Evolutionary conservation across 2,113 vertebrate genomes (phyloP).

Genomic region (Sinosuthora webbiana): DNA sequence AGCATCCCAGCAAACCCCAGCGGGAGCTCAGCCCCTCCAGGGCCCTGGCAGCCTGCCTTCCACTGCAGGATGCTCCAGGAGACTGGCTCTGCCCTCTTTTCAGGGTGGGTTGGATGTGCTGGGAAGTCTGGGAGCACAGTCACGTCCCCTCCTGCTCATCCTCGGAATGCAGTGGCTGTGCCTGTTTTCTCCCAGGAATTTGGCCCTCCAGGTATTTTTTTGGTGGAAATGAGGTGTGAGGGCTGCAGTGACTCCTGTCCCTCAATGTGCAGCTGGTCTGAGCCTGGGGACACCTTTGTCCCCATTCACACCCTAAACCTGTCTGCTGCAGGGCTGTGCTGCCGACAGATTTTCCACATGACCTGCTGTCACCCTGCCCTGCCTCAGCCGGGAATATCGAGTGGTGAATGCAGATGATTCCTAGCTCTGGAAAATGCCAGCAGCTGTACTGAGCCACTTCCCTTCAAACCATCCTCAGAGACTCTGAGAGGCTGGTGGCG

Average conservation of each 20-base stretch:
- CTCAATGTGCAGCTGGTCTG: neutral
- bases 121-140: neutral
- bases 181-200: neutral
- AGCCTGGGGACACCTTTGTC: neutral
- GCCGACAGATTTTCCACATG: rapidly evolving
- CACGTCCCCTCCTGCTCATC: rapidly evolving
- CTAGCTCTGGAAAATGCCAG: neutral
- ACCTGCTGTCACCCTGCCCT: neutral
- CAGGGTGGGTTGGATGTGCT: neutral
- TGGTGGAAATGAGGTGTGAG: neutral
- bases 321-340: neutral
- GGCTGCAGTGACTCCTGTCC: neutral
- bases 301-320: neutral
- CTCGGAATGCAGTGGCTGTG: neutral
- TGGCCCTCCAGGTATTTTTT: neutral
- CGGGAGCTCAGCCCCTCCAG: rapidly evolving
- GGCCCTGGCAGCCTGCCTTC: neutral
- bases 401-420: rapidly evolving
- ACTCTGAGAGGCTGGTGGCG: rapidly evolving
- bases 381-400: neutral
- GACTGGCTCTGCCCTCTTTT: neutral
- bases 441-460: rapidly evolving
- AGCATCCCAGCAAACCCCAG: neutral
- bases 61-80: rapidly evolving
- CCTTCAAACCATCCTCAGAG: neutral